These are phyloP conservation scores for Thaumetopoea pityocampa DNA, from an alignment of 1,140 invertebrate genomes.

Conservation along the genomic window DNA sequence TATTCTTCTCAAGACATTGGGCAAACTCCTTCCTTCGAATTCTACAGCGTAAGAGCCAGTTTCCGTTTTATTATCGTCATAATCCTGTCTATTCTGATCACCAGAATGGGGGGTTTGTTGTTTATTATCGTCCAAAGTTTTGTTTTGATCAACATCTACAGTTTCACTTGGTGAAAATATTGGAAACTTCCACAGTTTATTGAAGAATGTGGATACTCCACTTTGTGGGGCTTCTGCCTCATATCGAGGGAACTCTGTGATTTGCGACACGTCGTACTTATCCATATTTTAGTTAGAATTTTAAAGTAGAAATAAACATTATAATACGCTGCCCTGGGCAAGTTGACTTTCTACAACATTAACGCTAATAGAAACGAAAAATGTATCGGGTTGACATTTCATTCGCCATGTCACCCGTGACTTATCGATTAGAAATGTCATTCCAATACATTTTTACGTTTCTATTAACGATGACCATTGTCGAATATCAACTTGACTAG, in stretches of 20 bases:
- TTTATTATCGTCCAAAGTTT: constrained; percentile 28
- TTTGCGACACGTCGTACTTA: constrained; percentile 61
- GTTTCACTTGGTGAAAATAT: constrained; percentile 53
- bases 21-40: constrained; percentile 82
- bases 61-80: constrained; percentile 44
- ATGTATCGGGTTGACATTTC: too few species aligned
- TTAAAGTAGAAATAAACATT: constrained; percentile 10
- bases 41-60: constrained; percentile 50
- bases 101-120: constrained; percentile 19
- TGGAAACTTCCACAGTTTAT: constrained; percentile 70
- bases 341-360: too few species aligned
- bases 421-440: too few species aligned
- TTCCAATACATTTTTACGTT: too few species aligned
- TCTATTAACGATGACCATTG: too few species aligned
- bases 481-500: too few species aligned
- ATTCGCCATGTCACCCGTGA: too few species aligned
- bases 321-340: too few species aligned
- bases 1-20: constrained; percentile 87
- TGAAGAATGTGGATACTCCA: constrained; percentile 67
- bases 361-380: too few species aligned
- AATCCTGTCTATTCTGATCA: constrained; percentile 35
- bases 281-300: constrained; percentile 47
- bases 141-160: constrained; percentile 39
- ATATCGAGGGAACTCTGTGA: constrained; percentile 68
- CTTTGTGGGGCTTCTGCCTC: constrained; percentile 64